Evolutionary conservation across 2,113 vertebrate species (phyloP), one percentile per base, ranked within the genome.

Genomic region (Lates calcarifer): DNA sequence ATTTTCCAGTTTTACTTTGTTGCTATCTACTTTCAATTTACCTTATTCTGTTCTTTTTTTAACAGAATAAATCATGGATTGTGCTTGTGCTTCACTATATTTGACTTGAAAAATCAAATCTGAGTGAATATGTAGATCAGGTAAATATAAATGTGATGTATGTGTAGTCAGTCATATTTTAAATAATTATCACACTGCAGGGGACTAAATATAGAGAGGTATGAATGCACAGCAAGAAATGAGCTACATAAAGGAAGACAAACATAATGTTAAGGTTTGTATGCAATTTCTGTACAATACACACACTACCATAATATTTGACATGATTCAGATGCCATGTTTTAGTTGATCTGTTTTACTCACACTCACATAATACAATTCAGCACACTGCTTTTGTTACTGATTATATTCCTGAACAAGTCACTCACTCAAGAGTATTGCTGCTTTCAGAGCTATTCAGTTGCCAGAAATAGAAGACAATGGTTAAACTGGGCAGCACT

Each of bases 401-500:
- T 35, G 2, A 26, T 31, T 26, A 13, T 37, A 28, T 17, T 22
- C 12, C 17, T 66, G 26, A 47, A 22, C 11, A 62, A 63, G 29
- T 35, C 57, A 22, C 10, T 28, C 26, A 55, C 14, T 35, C 29
- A 39, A 35, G 35, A 55, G 43, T 20, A 43, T 65, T 20, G 29
- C 63, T 70, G 45, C 3, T 65, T 28, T 63, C 15, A 51, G 64
- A 26, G 39, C 70, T 14, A 7, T 58, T 65, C n/a, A 41, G 39
- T 22, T 26, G 24, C 70, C 58, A 64, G 5, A 64, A 75, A 64
- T 58, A 56, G 39, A 43, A 24, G 56, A 13, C 9, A 53, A 6
- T 53, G 17, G 49, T 60, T 60, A 37, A 58, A 66, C 22, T 49
- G 15, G 61, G 61, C 45, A 68, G 26, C n/a, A 29, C 56, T 58